Percentiles rank a stretch among this genome's conserved stretches.
These are phyloP conservation scores for Cebus imitator DNA, from an alignment of 2,113 vertebrate species.

Conservation along the genomic window DNA sequence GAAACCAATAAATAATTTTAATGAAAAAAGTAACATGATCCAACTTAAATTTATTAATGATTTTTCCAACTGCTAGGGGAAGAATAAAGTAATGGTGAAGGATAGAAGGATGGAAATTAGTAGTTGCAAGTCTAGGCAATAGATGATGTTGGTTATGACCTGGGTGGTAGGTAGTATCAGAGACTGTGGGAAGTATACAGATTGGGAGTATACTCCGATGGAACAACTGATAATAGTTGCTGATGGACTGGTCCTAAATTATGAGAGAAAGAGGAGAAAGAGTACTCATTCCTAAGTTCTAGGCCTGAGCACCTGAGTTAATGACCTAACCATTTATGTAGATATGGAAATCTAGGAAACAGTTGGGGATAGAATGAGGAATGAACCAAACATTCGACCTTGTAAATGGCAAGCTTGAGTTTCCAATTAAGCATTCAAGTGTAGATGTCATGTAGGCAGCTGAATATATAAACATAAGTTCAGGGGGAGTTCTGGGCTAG, in stretches of 20 bases:
- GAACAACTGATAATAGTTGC: background rate
- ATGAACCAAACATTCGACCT: background rate
- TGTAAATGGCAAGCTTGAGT: background rate
- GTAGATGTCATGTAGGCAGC: background rate
- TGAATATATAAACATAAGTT: background rate
- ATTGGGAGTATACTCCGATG: background rate
- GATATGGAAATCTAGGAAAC: background rate
- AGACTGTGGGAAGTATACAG: background rate
- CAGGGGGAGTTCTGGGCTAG: background rate
- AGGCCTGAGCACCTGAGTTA: background rate
- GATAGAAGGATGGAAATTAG: background rate
- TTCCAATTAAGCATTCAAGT: background rate
- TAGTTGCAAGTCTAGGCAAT: background rate
- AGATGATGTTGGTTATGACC: background rate
- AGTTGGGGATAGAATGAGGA: background rate
- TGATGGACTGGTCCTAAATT: background rate
- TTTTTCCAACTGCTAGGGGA: background rate
- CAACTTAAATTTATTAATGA: background rate
- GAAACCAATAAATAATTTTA: background rate
- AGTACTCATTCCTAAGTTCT: background rate
- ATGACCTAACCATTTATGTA: background rate
- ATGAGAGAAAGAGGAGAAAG: background rate
- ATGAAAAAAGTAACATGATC: background rate
- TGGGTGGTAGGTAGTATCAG: background rate
- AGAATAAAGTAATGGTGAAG: background rate